These are phyloP conservation scores for Watsonalla cultraria DNA, from an alignment of 2,888 invertebrate species.

Conservation along the genomic window DNA sequence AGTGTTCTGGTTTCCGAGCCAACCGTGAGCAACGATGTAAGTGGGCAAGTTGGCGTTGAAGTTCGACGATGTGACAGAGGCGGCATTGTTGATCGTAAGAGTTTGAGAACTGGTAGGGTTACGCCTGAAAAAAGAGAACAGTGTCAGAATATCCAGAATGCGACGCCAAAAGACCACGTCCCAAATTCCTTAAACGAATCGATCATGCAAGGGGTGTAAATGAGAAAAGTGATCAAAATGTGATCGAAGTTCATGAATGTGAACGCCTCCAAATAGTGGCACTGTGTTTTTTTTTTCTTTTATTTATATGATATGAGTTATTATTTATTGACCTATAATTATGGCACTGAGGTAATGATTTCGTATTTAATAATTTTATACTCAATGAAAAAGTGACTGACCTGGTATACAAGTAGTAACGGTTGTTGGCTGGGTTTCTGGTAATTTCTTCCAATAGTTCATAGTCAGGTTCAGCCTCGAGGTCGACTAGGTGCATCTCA, in stretches of 20 bases:
- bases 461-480: conserved; percentile 33
- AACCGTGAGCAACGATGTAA: conserved; percentile 44
- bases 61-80: conserved; percentile 33
- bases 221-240: too few species aligned
- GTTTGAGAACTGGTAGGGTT: conserved; percentile 30
- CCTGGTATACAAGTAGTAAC: conserved; percentile 43
- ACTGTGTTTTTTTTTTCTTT: too few species aligned
- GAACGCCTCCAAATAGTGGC: too few species aligned
- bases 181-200: too few species aligned
- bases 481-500: conserved; percentile 30
- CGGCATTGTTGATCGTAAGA: conserved; percentile 29
- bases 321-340: too few species aligned
- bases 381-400: conserved; percentile 7
- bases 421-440: conserved; percentile 34
- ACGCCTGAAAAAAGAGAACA: conserved; percentile 22
- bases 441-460: conserved; percentile 27
- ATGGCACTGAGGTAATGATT: too few species aligned
- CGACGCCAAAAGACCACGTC: too few species aligned
- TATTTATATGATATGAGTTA: too few species aligned
- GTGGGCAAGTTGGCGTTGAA: conserved; percentile 34
- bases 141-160: not conserved
- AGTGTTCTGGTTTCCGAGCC: conserved; percentile 39
- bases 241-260: too few species aligned
- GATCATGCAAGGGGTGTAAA: too few species aligned
- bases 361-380: too few species aligned